Evolutionary conservation across 2,797 vertebrate species (phyloP), one percentile per base, ranked within the genome.

Genomic region (Balearica regulorum): DNA sequence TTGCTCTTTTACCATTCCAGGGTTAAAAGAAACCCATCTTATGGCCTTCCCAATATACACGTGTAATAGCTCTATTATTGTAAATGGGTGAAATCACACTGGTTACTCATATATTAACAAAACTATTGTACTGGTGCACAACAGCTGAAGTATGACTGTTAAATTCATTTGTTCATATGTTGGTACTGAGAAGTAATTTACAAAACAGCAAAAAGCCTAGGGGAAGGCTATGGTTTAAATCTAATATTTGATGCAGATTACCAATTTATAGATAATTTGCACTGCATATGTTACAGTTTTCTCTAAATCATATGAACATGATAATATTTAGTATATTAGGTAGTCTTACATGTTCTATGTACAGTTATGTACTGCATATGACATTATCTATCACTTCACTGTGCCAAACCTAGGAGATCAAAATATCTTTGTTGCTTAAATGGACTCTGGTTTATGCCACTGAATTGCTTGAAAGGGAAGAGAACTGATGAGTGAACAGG

Each of bases 1-100:
- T 46, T 37, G 33, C 3, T 48, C 41, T 90, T 89, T 81, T 41
- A 64, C 25, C 8, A 31, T 16, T 57, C 3, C 25, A 83, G 46
- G 12, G 15, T 61, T 66, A 39, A 49, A 73, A 86, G 73, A 15
- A 0, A 0, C 1, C 5, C 5, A 16, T 16, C 4, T n/a, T 49
- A 33, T 28, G 5, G 13, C 21, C 20, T 81, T 69, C 26, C 10
- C 11, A 77, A 64, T 58, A 58, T 10, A 41, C 3, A 44, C 2
- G 8, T 58, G 37, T 21, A 76, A 84, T 64, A 60, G 12, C 11
- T 90, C 39, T 53, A 16, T 46, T 85, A 51, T 1, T 69, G 19
- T n/a, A 86, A 71, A 48, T 49, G 19, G 35, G 19, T 7, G 3
- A 84, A 90, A 76, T 41, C 62, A 20, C 24, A n/a, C 37, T 26